Percentiles rank a stretch among this genome's conserved stretches.
These are phyloP conservation scores for Eilema caniola DNA, from an alignment of 2,888 invertebrate genomes.

Conservation along the genomic window DNA sequence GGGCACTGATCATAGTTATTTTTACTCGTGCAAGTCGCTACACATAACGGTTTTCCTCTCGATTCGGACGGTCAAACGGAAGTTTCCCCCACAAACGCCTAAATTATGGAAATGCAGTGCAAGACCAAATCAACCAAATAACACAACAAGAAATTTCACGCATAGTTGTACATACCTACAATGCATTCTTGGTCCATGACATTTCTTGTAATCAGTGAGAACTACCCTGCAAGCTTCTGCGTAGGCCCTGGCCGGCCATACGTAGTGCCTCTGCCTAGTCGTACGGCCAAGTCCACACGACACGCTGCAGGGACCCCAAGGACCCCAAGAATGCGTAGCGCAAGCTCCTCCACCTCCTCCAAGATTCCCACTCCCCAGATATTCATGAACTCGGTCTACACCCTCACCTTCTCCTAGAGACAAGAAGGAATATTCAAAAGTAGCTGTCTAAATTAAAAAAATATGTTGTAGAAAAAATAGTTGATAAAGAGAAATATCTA, in stretches of 20 bases:
- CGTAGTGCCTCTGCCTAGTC: conserved; percentile 86
- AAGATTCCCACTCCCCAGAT: conserved; percentile 29
- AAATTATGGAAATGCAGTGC: too few relatives aligned
- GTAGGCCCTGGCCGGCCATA: conserved; percentile 83
- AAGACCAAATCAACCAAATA: too few relatives aligned
- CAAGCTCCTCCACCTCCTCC: conserved; percentile 86
- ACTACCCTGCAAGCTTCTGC: conserved; percentile 88
- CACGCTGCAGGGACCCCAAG: conserved; percentile 93
- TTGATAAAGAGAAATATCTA: too few relatives aligned
- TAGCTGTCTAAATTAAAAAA: neutral
- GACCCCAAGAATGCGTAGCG: conserved; percentile 90
- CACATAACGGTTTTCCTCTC: too few relatives aligned
- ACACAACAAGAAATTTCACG: too few relatives aligned
- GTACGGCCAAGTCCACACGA: conserved; percentile 92
- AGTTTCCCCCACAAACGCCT: neutral
- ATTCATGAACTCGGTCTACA: conserved; percentile 43
- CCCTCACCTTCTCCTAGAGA: conserved; percentile 11
- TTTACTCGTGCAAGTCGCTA: too few relatives aligned
- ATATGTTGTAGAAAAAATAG: neutral
- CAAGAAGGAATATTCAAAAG: neutral
- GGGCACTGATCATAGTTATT: too few relatives aligned
- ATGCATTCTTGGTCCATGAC: conserved; percentile 80
- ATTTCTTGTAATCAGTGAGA: conserved; percentile 84
- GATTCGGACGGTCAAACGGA: neutral
- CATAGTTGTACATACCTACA: conserved; percentile 68